A percentile compares a stretch with the other conserved stretches of the same genome.
These are phyloP conservation scores for Oryzias javanicus DNA, from an alignment of 2,113 vertebrate genomes.

Conservation along the genomic window DNA sequence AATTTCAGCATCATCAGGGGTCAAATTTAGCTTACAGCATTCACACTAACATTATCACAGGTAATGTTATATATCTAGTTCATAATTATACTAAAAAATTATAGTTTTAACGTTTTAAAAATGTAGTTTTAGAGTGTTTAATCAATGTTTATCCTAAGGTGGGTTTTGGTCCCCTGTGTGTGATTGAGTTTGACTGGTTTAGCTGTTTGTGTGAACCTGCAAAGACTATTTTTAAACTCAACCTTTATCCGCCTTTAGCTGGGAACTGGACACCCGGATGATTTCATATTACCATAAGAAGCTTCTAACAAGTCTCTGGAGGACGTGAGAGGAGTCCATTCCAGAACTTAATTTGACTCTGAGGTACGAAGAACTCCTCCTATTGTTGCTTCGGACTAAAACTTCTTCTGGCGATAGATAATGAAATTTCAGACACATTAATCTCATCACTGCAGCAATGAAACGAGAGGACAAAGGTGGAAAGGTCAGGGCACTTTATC, in stretches of 20 bases:
- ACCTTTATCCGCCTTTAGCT: slow-evolving; percentile 69
- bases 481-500: slow-evolving; percentile 18
- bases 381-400: slow-evolving; percentile 14
- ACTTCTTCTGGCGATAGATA: not conserved
- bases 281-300: slow-evolving; percentile 66
- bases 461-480: not conserved
- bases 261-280: slow-evolving; percentile 47
- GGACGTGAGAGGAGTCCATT: slow-evolving; percentile 43
- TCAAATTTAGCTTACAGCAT: no score
- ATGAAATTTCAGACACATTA: slow-evolving; percentile 30
- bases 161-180: no score
- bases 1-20: no score
- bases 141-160: no score
- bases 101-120: no score
- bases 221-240: slow-evolving; percentile 73
- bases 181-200: no score
- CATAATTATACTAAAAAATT: no score
- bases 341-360: slow-evolving; percentile 19
- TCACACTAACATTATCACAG: no score
- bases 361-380: slow-evolving; percentile 29
- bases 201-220: slow-evolving; percentile 36
- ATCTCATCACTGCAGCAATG: slow-evolving; percentile 1
- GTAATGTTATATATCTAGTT: no score
- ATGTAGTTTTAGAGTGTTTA: no score
- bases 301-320: slow-evolving; percentile 70